phyloP scores from a whole-genome alignment of 1,140 invertebrate species.

The Eulimnadia texana region DNA sequence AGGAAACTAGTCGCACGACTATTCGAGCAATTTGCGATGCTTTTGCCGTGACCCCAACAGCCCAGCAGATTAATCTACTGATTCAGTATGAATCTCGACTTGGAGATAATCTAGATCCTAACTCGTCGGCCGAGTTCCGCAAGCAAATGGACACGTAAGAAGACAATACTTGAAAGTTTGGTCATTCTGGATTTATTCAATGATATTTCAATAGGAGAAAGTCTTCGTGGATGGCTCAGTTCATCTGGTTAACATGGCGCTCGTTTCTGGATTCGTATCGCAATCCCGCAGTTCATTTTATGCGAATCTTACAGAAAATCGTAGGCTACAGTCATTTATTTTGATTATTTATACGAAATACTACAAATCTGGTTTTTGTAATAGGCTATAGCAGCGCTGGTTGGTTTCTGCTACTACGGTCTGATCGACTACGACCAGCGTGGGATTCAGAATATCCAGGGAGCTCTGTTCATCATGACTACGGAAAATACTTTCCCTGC shows the following conservation, averaged over 20 bases:
- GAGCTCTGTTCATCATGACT: slow-evolving; percentile 64
- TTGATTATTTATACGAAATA: background rate
- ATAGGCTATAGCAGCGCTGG: slow-evolving; percentile 27
- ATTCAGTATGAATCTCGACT: slow-evolving; percentile 22
- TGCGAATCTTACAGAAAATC: slow-evolving; percentile 58
- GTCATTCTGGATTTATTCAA: background rate
- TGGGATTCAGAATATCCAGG: slow-evolving; percentile 67
- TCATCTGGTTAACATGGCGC: slow-evolving; percentile 52
- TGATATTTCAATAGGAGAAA: background rate
- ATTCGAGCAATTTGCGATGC: slow-evolving; percentile 57
- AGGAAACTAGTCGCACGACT: slow-evolving; percentile 34
- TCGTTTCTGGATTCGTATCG: slow-evolving; percentile 48
- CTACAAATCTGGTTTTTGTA: background rate
- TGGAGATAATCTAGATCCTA: background rate
- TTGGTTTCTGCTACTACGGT: slow-evolving; percentile 60
- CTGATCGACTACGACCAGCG: slow-evolving; percentile 48
- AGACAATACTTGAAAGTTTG: background rate
- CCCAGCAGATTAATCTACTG: slow-evolving; percentile 42
- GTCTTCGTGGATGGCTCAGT: slow-evolving; percentile 41
- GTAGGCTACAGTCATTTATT: slow-evolving; percentile 34
- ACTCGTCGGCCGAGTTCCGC: background rate
- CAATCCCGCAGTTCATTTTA: slow-evolving; percentile 51
- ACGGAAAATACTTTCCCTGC: slow-evolving; percentile 73
- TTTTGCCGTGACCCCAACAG: slow-evolving; percentile 57
- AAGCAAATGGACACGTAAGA: background rate